Percentiles rank a stretch among this genome's conserved stretches.
phyloP scores from a whole-genome alignment of 2,888 invertebrate genomes.

The Mesorhabditis belari region DNA sequence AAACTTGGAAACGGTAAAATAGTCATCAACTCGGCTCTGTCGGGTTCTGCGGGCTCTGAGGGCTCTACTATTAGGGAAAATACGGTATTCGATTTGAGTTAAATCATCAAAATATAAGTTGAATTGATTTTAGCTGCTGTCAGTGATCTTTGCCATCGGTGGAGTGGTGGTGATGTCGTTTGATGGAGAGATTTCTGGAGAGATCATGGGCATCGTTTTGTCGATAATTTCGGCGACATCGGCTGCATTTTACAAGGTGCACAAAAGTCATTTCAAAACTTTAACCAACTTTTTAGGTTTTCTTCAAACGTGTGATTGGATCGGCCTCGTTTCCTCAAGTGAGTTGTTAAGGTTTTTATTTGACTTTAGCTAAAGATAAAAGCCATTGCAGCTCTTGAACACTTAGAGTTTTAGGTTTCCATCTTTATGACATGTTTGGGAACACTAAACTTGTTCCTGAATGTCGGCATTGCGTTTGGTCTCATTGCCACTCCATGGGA shows the following conservation, averaged over 20 bases:
- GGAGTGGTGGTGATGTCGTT: slow-evolving; percentile 48
- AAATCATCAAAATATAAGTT: neutral
- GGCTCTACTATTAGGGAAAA: neutral
- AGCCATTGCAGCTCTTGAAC: too few species aligned
- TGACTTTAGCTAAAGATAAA: neutral
- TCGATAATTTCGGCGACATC: slow-evolving; percentile 82
- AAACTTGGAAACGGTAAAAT: too few species aligned
- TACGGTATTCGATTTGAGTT: too few species aligned
- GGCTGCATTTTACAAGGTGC: slow-evolving; percentile 85
- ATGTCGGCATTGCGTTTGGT: slow-evolving; percentile 61
- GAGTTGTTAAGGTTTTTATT: neutral
- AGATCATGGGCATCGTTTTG: slow-evolving; percentile 72
- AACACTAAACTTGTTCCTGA: slow-evolving; percentile 74
- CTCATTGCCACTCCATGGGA: slow-evolving; percentile 81
- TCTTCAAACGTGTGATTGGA: slow-evolving; percentile 87
- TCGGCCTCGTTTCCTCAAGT: slow-evolving; percentile 85
- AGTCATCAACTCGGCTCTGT: too few species aligned
- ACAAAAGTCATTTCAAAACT: neutral
- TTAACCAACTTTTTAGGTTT: slow-evolving; percentile 66
- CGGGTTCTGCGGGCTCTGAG: neutral
- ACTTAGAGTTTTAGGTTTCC: slow-evolving; percentile 62
- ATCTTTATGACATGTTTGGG: slow-evolving; percentile 86
- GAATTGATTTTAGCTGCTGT: slow-evolving; percentile 28
- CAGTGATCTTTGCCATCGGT: slow-evolving; percentile 40
- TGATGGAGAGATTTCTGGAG: slow-evolving; percentile 32